Conservation (phyloP, 2,888 invertebrate species). For the Auanema freiburgensis region DNA sequence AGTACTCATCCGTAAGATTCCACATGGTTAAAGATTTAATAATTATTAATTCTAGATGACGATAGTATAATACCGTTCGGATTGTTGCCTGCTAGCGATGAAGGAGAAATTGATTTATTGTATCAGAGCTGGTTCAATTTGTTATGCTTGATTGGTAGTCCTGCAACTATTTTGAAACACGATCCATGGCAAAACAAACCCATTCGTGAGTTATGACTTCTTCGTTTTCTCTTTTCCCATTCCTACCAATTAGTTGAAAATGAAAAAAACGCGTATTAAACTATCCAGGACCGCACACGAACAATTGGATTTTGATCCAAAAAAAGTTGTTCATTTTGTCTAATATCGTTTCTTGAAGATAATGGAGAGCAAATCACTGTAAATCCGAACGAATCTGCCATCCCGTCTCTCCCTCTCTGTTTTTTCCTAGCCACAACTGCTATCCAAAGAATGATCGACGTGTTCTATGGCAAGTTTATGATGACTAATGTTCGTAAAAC, state of each 20-base stretch:
- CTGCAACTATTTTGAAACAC: slow-evolving; percentile 37
- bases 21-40: neutral
- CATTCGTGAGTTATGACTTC: slow-evolving; percentile 27
- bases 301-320: neutral
- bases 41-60: slow-evolving; percentile 26
- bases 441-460: slow-evolving; percentile 54
- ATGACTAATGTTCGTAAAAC: neutral
- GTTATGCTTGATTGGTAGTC: slow-evolving; percentile 39
- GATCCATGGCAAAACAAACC: slow-evolving; percentile 34
- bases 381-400: slow-evolving; percentile 15
- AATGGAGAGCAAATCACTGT: slow-evolving; percentile 4
- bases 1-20: slow-evolving; percentile 34
- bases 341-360: no score
- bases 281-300: neutral
- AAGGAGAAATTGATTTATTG: slow-evolving; percentile 34
- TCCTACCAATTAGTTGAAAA: neutral
- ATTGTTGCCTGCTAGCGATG: slow-evolving; percentile 29
- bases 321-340: slow-evolving; percentile 7
- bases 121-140: slow-evolving; percentile 45
- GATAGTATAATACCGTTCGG: slow-evolving; percentile 32
- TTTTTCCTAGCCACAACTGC: slow-evolving; percentile 57
- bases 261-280: neutral
- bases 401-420: slow-evolving; percentile 38
- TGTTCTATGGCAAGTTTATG: slow-evolving; percentile 53
- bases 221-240: neutral